These are phyloP conservation scores for Ornithorhynchus anatinus DNA, from an alignment of 2,113 vertebrate genomes.

Conservation along the genomic window DNA sequence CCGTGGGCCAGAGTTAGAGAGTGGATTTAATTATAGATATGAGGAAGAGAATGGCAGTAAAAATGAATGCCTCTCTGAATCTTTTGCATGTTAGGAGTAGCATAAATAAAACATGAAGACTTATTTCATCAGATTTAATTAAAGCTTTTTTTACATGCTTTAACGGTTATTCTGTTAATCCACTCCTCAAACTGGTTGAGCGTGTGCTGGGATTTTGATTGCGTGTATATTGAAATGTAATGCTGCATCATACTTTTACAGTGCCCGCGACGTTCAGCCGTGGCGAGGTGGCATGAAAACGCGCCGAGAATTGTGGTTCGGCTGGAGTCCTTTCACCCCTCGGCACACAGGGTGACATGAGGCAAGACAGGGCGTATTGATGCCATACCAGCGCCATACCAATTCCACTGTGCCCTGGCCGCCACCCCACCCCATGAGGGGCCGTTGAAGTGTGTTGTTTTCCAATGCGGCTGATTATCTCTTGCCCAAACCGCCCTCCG, in stretches of 20 bases:
- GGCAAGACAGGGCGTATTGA: background rate
- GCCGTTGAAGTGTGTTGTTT: background rate
- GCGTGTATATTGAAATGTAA: slow-evolving; percentile 12
- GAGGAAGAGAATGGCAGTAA: slow-evolving; percentile 50
- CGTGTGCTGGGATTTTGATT: slow-evolving; percentile 23
- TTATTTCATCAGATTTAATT: slow-evolving; percentile 61
- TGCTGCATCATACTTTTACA: slow-evolving; percentile 12
- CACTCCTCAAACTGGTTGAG: slow-evolving; percentile 47
- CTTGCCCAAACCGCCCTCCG: background rate
- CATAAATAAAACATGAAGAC: slow-evolving; percentile 69
- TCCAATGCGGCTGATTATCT: background rate
- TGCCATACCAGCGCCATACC: no score
- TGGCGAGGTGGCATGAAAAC: background rate
- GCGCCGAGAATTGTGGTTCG: accelerated
- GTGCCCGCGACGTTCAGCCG: background rate
- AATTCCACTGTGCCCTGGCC: no score
- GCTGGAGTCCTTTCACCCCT: background rate
- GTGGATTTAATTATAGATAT: slow-evolving; percentile 67
- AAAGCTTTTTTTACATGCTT: slow-evolving; percentile 66
- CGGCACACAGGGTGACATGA: background rate
- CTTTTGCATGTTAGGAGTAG: slow-evolving; percentile 61
- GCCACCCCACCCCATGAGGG: no score
- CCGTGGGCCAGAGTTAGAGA: slow-evolving; percentile 50
- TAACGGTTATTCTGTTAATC: slow-evolving; percentile 54
- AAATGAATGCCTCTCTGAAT: slow-evolving; percentile 49